Percentiles rank a stretch among this genome's conserved stretches.
Conservation (phyloP, 2,888 invertebrate species). For the Melanargia galathea region DNA sequence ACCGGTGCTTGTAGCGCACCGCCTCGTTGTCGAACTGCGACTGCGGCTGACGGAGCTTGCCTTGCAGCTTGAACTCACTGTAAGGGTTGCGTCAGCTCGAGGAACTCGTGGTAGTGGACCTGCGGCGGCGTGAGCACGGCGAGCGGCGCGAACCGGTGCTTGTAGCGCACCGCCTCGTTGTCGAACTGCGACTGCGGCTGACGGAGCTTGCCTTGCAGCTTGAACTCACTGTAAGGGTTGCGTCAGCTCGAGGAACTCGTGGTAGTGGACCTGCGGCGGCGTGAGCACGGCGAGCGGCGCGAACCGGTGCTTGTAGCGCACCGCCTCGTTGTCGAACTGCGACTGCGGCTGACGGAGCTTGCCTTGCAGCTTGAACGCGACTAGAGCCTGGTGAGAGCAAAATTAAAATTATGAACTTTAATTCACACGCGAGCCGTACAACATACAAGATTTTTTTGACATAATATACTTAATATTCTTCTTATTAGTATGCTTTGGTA, state of each 20-base stretch:
- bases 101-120: constrained; percentile 94
- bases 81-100: constrained; percentile 87
- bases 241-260: constrained; percentile 93
- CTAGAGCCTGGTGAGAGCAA: constrained; percentile 85
- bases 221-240: constrained; percentile 86
- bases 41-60: too few species aligned
- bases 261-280: constrained; percentile 95
- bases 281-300: constrained; percentile 92
- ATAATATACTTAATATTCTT: too few species aligned
- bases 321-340: constrained; percentile 96
- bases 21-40: too few species aligned
- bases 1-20: too few species aligned
- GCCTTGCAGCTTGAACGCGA: constrained; percentile 93
- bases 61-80: too few species aligned
- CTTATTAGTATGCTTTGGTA: too few species aligned
- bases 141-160: constrained; percentile 96
- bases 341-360: constrained; percentile 92
- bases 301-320: constrained; percentile 97
- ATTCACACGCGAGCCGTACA: neutral
- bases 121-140: constrained; percentile 93
- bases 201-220: constrained; percentile 90
- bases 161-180: constrained; percentile 96
- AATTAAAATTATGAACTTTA: neutral
- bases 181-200: constrained; percentile 95
- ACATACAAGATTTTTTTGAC: too few species aligned